Base-by-base conservation (phyloP, 2,797 vertebrate genomes). In the Uromys caudimaculatus region DNA sequence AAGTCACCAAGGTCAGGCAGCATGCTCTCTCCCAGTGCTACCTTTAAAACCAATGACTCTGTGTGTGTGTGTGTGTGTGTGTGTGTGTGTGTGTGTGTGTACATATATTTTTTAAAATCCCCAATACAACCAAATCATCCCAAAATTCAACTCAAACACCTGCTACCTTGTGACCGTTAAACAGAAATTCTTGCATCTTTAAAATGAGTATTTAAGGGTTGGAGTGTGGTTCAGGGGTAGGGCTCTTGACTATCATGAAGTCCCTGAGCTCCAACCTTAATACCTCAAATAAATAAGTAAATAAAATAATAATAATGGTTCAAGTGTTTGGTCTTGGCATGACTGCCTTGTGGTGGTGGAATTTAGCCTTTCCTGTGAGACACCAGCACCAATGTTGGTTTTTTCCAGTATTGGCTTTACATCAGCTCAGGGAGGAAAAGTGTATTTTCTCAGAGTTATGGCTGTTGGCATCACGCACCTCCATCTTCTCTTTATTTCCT, bases 121-220 rank as follows among this genome's bases (percentile, higher is more conserved):
- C 17, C 17, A 73, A 50, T 78, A 78, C 9, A 14, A 71, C 71
- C 16, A 38, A 0, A 47, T 50, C 14, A 41, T 78, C 83, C 44
- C 67, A 56, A 93, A 44, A 7, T 27, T 88, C 38, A 52, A 27
- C 32, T 91, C 4, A 73, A n/a, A 88, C 27, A 32, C 38, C 83
- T 47, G 12, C 50, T 62, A 16, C 9, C n/a, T 44, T 77, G 62
- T 91, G 47, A 64, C n/a, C 6, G 75, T 82, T 81, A 50, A 81
- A 67, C 47, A 75, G 64, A 96, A 91, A 71, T 89, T 88, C 44
- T 95, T 95, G 71, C 79, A 54, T 78, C 64, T 96, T 91, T 76
- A 83, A 83, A 84, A 93, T 38, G 60, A 52, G 17, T 38, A 50
- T 69, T 85, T 71, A 78, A 32, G 27, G 62, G 9, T n/a, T 78